These are phyloP conservation scores for Pseudomyrmex flavicornis DNA, from an alignment of 1,140 invertebrate species.

Conservation along the genomic window DNA sequence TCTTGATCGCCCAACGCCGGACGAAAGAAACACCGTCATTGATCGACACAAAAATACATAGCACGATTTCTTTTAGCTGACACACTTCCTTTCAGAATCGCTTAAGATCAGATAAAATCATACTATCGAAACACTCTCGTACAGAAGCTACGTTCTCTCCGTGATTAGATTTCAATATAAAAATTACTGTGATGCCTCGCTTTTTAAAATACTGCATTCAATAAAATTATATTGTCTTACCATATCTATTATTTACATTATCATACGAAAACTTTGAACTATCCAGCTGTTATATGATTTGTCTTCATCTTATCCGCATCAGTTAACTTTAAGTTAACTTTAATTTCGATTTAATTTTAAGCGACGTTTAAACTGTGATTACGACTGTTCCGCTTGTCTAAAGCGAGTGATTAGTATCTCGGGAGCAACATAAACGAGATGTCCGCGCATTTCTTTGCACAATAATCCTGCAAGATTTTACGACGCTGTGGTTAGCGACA, in stretches of 20 bases:
- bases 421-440: not conserved
- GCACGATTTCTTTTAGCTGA: conserved; percentile 53
- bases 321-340: conserved; percentile 57
- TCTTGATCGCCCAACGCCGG: conserved; percentile 49
- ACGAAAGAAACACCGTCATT: conserved; percentile 59
- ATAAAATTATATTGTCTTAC: no score
- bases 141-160: conserved; percentile 13
- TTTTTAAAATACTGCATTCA: not conserved
- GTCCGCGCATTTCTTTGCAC: not conserved
- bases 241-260: no score
- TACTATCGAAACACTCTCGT: conserved; percentile 69
- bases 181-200: not conserved
- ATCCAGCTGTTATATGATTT: not conserved
- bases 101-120: conserved; percentile 14
- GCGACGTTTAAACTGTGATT: conserved; percentile 40
- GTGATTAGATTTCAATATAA: conserved; percentile 18
- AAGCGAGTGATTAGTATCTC: conserved; percentile 3
- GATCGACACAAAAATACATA: conserved; percentile 61
- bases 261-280: no score
- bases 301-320: not conserved
- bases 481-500: not conserved
- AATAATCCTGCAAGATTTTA: not conserved
- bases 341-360: conserved; percentile 41
- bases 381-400: conserved; percentile 24
- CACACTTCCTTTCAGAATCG: conserved; percentile 4